Base-by-base conservation (phyloP, 1,140 invertebrate species). In the Polyergus mexicanus region DNA sequence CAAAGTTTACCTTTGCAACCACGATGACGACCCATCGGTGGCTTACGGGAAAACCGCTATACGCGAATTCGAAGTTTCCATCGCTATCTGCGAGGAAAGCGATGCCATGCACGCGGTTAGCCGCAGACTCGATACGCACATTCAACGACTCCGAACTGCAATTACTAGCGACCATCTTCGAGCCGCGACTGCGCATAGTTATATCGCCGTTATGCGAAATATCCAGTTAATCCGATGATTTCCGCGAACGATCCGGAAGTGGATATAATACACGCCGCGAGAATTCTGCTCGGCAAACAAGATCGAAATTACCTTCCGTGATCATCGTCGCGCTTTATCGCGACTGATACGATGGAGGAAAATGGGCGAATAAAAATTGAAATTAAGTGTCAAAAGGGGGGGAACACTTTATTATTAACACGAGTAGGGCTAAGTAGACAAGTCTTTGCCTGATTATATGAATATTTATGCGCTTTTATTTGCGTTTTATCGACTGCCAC, bases 51-150 rank as follows among this genome's bases (percentile, higher is more conserved):
- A 63, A 66, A 62, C 69, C 60, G 69, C 76, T 47, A 4, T 91
- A 87, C 87, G 84, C 75, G 65, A 88, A 89, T 87, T 90, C 80
- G 86, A 91, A 91, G 87, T 89, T 88, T 88, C 87, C 75, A 38
- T 69, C 80, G 62, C 83, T 88, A 90, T 74, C 86, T 86, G 78
- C 58, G 76, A 75, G 87, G 81, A 80, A 71, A 88, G 87, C 88
- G 51, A 80, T 38, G 60, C 65, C 76, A 88, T 88, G 90, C 87
- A 81, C 91, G 90, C 77, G 89, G 90, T 91, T 90, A 92, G 88
- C 92, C 90, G 86, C 92, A 93, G 87, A 93, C 89, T 88, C 88
- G 87, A 89, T 89, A 90, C 84, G 77, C 80, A 75, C 72, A 87
- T 76, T 75, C 89, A 90, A 68, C 81, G 88, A 88, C 75, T 90